Percentiles rank a stretch among this genome's conserved stretches.
Conservation (phyloP, 2,888 invertebrate genomes). For the Drosophila yooni region DNA sequence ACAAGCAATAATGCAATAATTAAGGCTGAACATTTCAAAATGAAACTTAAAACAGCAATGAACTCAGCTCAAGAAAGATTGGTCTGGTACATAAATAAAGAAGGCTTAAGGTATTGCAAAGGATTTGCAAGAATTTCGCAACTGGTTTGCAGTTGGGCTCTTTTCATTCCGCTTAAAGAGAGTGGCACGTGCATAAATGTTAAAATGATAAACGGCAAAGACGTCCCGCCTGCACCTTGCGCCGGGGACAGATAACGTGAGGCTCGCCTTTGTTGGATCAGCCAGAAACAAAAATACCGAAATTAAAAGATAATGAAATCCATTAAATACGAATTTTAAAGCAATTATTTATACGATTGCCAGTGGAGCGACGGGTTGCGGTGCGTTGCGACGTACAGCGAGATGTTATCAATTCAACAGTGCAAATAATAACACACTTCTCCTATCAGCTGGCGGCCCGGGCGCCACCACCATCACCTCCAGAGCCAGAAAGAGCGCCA, state of each 20-base stretch:
- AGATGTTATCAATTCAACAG: constrained; percentile 57
- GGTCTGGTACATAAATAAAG: not conserved
- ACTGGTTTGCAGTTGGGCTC: constrained; percentile 20
- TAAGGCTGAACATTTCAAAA: constrained; percentile 39
- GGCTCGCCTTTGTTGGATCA: constrained; percentile 39
- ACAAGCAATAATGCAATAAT: constrained; percentile 18
- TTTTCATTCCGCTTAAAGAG: constrained; percentile 35
- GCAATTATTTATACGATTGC: constrained; percentile 66
- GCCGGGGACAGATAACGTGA: constrained; percentile 16
- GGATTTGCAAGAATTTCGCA: constrained; percentile 39
- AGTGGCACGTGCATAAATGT: constrained; percentile 47
- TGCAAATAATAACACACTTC: constrained; percentile 59
- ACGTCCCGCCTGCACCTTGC: not conserved
- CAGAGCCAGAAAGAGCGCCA: not conserved
- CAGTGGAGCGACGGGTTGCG: constrained; percentile 2
- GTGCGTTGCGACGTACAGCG: not conserved
- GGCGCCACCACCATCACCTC: constrained; percentile 11
- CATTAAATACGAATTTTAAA: constrained; percentile 71
- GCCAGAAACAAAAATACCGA: constrained; percentile 24
- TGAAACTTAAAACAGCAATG: constrained; percentile 15
- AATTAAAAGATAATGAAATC: constrained; percentile 63
- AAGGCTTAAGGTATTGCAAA: constrained; percentile 4
- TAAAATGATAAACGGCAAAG: constrained; percentile 19
- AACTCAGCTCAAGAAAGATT: constrained; percentile 8
- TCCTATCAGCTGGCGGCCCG: constrained; percentile 46